phyloP scores from a whole-genome alignment of 2,888 invertebrate genomes.

The Oscheius onirici region DNA sequence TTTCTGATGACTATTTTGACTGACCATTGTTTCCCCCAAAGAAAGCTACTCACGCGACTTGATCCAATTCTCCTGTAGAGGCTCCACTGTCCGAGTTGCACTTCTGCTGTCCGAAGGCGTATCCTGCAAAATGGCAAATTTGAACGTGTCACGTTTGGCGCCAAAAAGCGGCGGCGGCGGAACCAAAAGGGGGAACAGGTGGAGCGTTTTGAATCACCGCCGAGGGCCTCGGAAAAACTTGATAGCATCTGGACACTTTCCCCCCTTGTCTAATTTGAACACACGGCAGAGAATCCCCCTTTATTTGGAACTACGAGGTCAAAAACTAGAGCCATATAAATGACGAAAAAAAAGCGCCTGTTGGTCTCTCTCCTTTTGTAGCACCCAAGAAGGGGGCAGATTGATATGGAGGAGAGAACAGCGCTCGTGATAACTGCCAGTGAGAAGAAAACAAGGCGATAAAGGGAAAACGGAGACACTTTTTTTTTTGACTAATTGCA shows the following conservation, averaged over 20 bases:
- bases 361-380: no score
- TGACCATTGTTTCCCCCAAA: background rate
- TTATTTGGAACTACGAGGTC: no score
- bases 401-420: no score
- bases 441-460: conserved; percentile 4
- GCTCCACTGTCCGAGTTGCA: conserved; percentile 35
- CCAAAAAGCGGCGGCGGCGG: conserved; percentile 2
- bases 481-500: no score
- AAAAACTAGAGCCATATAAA: no score
- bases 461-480: background rate
- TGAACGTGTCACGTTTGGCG: background rate
- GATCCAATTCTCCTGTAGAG: conserved; percentile 31
- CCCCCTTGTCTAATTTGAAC: no score
- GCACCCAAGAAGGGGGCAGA: no score
- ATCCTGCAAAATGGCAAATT: conserved; percentile 6
- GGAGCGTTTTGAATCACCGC: conserved; percentile 8
- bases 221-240: background rate
- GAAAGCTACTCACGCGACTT: conserved; percentile 23
- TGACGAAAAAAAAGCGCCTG: no score
- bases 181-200: conserved; percentile 8
- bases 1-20: no score
- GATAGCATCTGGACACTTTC: no score
- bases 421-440: no score
- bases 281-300: no score
- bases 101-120: conserved; percentile 31